These are phyloP conservation scores for Mactra quadrangularis DNA, from an alignment of 1,140 invertebrate genomes.

Conservation along the genomic window DNA sequence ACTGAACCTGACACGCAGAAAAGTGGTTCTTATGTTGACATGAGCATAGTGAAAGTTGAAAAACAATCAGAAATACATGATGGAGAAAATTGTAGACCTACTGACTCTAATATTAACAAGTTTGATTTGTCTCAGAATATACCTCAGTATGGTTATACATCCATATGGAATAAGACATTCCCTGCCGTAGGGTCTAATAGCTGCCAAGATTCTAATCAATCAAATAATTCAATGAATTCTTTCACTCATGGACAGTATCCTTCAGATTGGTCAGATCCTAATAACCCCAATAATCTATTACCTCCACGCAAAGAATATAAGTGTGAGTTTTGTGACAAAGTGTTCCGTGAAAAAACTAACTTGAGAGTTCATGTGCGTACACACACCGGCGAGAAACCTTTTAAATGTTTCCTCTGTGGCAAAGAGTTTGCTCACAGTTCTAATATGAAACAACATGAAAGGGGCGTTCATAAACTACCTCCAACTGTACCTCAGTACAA, in stretches of 20 bases:
- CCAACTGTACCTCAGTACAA: constrained; percentile 44
- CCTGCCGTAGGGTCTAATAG: too few species aligned
- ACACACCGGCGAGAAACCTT: constrained; percentile 59
- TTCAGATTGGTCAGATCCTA: too few species aligned
- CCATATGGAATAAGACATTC: too few species aligned
- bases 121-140: neutral
- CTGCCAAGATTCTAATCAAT: too few species aligned
- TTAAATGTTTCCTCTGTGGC: constrained; percentile 57
- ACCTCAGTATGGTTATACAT: neutral
- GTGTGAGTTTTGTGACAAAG: constrained; percentile 57
- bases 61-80: too few species aligned
- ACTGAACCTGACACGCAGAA: neutral
- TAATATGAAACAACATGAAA: constrained; percentile 46
- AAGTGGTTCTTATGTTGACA: neutral
- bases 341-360: constrained; percentile 50
- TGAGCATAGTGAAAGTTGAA: constrained; percentile 17
- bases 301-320: constrained; percentile 9
- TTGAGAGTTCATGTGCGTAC: constrained; percentile 47
- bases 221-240: too few species aligned
- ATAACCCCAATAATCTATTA: too few species aligned
- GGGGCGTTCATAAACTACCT: constrained; percentile 44
- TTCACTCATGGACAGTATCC: too few species aligned
- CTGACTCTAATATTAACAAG: neutral
- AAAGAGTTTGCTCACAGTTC: constrained; percentile 59
- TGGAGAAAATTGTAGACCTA: too few species aligned